Percentiles rank a stretch among this genome's conserved stretches.
These are phyloP conservation scores for Dexiosoma caninum DNA, from an alignment of 2,888 invertebrate species.

Conservation along the genomic window DNA sequence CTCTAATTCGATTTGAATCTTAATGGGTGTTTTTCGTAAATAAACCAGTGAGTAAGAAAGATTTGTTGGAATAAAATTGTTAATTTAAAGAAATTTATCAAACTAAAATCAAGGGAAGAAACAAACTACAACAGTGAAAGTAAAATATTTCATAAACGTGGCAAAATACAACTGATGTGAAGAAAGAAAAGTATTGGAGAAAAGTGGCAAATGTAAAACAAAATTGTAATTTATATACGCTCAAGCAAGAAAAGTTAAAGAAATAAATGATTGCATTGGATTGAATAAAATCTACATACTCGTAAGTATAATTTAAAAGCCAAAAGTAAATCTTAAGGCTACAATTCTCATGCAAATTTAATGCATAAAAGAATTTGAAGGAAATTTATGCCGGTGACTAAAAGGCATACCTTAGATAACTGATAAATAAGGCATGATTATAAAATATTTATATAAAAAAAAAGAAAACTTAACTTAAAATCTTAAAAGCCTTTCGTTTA, in stretches of 20 bases:
- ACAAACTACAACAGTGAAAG: neutral
- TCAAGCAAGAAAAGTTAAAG: no score
- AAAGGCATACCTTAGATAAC: neutral
- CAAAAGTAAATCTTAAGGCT: slow-evolving; percentile 2
- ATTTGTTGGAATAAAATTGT: slow-evolving; percentile 29
- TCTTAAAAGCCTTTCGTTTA: neutral
- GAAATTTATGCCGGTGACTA: neutral
- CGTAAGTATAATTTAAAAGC: neutral
- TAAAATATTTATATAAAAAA: no score
- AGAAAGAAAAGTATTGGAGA: neutral
- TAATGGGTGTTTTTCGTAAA: neutral
- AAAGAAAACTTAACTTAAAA: no score
- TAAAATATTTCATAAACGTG: neutral
- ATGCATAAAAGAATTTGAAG: neutral
- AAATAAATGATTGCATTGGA: no score
- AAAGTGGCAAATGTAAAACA: neutral
- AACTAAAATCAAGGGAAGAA: neutral
- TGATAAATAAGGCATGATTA: neutral
- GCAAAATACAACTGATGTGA: no score
- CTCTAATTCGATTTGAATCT: slow-evolving; percentile 43
- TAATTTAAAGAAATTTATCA: slow-evolving; percentile 54
- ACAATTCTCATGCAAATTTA: neutral
- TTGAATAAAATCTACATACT: neutral
- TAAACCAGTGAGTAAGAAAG: slow-evolving; percentile 5
- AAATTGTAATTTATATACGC: no score